Percentiles rank a stretch among this genome's conserved stretches.
phyloP scores from a whole-genome alignment of 2,888 invertebrate species.

The Keiferia lycopersicella region DNA sequence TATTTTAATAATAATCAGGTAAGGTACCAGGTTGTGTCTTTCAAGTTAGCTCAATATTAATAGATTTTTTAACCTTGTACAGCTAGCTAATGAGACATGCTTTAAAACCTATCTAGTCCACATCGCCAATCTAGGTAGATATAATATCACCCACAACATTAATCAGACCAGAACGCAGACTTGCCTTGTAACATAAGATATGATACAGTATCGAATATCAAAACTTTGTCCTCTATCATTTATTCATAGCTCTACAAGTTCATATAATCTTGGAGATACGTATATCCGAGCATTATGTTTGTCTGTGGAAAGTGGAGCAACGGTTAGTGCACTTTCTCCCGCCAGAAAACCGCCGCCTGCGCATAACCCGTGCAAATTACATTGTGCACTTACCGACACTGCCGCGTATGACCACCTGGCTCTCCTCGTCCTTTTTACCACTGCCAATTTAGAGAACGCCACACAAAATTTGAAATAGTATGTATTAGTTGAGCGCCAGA shows the following conservation, averaged over 20 bases:
- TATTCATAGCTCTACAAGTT: slow-evolving; percentile 20
- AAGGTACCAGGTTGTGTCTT: too few species aligned
- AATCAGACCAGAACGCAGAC: slow-evolving; percentile 61
- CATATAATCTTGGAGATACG: slow-evolving; percentile 24
- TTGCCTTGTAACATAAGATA: slow-evolving; percentile 54
- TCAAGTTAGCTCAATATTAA: not conserved
- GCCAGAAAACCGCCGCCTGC: slow-evolving; percentile 57
- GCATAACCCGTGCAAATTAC: slow-evolving; percentile 62
- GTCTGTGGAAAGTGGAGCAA: slow-evolving; percentile 72
- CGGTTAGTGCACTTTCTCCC: slow-evolving; percentile 69
- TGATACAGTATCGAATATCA: slow-evolving; percentile 49
- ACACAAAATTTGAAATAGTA: slow-evolving; percentile 42
- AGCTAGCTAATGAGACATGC: too few species aligned
- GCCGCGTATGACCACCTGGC: slow-evolving; percentile 42
- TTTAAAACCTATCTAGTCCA: slow-evolving; percentile 9
- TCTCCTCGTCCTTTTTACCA: slow-evolving; percentile 46
- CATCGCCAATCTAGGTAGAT: slow-evolving; percentile 18
- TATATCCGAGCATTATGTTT: slow-evolving; percentile 48
- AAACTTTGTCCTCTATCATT: slow-evolving; percentile 40
- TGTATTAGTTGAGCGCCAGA: slow-evolving; percentile 32
- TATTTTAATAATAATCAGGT: too few species aligned
- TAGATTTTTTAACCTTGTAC: too few species aligned
- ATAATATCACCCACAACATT: slow-evolving; percentile 33
- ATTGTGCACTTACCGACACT: slow-evolving; percentile 44
- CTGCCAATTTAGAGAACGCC: slow-evolving; percentile 42